A percentile compares a stretch with the other conserved stretches of the same genome.
phyloP scores from a whole-genome alignment of 2,113 vertebrate genomes.

The Falcunculus frontatus region DNA sequence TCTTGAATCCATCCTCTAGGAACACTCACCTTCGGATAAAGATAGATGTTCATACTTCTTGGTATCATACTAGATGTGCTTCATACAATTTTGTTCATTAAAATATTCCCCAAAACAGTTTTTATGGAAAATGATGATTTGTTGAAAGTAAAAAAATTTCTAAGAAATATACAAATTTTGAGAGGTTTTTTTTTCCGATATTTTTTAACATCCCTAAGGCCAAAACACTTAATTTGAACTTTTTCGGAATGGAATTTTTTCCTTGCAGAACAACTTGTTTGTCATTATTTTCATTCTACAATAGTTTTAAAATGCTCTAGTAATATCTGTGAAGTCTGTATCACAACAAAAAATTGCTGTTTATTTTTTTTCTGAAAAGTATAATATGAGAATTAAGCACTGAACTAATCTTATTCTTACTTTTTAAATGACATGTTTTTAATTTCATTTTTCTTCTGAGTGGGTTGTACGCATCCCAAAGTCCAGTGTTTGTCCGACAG shows the following conservation, averaged over 20 bases:
- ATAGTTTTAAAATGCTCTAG: neutral
- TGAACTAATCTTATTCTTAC: neutral
- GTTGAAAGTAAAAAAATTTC: neutral
- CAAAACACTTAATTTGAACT: neutral
- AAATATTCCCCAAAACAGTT: neutral
- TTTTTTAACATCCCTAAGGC: neutral
- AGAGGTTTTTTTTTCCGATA: neutral
- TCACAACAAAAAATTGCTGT: neutral
- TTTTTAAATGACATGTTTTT: neutral
- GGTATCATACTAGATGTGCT: neutral
- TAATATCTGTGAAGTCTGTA: neutral
- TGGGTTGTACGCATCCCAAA: neutral
- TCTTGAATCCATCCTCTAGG: neutral
- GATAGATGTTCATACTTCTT: neutral
- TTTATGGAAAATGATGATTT: neutral
- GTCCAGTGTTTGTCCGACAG: neutral
- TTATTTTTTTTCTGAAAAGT: neutral
- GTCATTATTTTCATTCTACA: neutral
- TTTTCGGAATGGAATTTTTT: neutral
- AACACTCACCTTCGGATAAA: neutral
- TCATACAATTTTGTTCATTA: neutral
- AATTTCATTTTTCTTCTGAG: neutral
- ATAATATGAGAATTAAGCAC: neutral
- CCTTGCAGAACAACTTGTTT: neutral
- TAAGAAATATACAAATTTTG: neutral